A percentile compares a stretch with the other conserved stretches of the same genome.
phyloP scores from a whole-genome alignment of 2,113 vertebrate genomes.

The Macrotis lagotis region DNA sequence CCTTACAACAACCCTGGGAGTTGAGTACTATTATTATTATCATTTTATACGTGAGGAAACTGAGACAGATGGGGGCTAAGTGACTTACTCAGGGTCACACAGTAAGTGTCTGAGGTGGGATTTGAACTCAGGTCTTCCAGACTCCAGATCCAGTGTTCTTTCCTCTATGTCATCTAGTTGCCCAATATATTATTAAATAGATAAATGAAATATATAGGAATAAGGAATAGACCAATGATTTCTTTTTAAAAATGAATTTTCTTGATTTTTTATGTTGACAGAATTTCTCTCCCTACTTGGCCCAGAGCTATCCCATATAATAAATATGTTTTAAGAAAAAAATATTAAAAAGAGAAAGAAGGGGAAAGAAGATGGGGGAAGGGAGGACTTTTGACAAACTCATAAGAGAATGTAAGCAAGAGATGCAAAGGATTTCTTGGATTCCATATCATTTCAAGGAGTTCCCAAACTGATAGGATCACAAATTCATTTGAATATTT shows the following conservation, averaged over 20 bases:
- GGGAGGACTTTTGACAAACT: neutral
- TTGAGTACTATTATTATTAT: neutral
- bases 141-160: neutral
- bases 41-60: neutral
- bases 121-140: neutral
- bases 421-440: neutral
- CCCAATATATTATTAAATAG: neutral
- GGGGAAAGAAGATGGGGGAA: neutral
- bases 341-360: neutral
- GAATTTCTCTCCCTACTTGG: neutral
- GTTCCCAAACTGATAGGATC: neutral
- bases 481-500: neutral
- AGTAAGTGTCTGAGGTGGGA: neutral
- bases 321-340: neutral
- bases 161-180: neutral
- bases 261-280: neutral
- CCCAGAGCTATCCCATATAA: neutral
- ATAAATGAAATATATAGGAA: neutral
- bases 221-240: neutral
- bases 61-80: neutral
- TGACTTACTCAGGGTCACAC: neutral
- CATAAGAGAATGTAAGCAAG: neutral
- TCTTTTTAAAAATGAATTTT: neutral
- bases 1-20: neutral
- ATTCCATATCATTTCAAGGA: neutral